Evolutionary conservation across 2,113 vertebrate genomes (phyloP), one percentile per base, ranked within the genome.

Genomic region (Marmota flaviventris): DNA sequence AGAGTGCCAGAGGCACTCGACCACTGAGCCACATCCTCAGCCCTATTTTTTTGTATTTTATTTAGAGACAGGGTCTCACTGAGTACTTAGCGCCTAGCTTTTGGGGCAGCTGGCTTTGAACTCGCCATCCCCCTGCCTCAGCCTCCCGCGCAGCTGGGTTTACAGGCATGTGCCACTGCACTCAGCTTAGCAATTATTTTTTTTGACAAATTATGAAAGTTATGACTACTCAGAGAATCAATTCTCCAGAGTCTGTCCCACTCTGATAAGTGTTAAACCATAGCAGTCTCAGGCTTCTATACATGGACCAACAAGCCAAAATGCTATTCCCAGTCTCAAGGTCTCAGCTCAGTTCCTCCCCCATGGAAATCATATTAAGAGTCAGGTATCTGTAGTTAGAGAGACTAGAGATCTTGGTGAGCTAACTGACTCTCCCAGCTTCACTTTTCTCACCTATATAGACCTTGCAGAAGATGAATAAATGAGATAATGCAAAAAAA

Each of bases 181-280:
- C 13, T 4, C 14, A 14, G 14, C 96, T 94, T 27, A 82, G 20
- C 89, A 81, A 63, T 86, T 82, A 53, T 6, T 12, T 70, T 89
- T 93, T 63, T n/a, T 32, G 63, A 34, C 75, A 86, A 34, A 56
- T 82, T 73, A 85, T 56, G 85, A 81, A 96, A 86, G 8, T 85
- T 91, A n/a, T 45, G 32, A 27, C 37, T 48, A 48, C 61, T 83
- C 61, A 51, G 61, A 65, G 53, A 92, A 85, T 90, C 53, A 90
- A 2, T 83, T 72, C 37, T 77, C 17, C 82, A 72, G 29, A 78
- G 53, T 67, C 77, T 89, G 45, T 42, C 42, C 91, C 63, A 48
- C 5, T 82, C 61, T 87, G 61, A n/a, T 78, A n/a, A 69, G 45
- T 29, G 87, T 45, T 72, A 83, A 93, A 84, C 3, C 34, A 73